Evolutionary conservation across 1,140 invertebrate genomes (phyloP), one percentile per base, ranked within the genome.

Genomic region (Nebria ingens): DNA sequence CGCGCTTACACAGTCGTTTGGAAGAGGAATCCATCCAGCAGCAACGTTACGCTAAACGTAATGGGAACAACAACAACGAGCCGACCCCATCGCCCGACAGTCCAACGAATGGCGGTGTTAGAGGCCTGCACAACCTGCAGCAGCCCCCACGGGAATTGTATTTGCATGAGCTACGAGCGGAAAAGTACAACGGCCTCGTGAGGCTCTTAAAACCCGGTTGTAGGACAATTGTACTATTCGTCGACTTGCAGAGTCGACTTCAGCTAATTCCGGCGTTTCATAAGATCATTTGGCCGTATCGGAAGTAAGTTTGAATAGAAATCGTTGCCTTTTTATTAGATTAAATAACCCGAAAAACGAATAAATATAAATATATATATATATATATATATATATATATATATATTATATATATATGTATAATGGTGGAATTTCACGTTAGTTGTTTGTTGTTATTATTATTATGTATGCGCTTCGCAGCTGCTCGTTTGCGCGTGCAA

Each of bases 171-270:
- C 75, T 98, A 53, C 75, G 92, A 42, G 89, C 89, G 13, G 93
- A 97, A 74, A 96, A 94, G 54, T 98, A 97, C 66, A 93, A 95
- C 71, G 93, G 91, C 29, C 78, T 99, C 55, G 88, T 98, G 21
- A 80, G 91, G 45, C 71, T 98, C 50, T 75, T 97, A 34, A 97
- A 97, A 68, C 95, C 96, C 0, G 96, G 96, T 0, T 97, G 93
- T 68, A 77, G 96, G 15, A 97, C 95, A 0, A 83, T 98, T 56
- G 81, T 97, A 23, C 68, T 98, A 9, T 73, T 98, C 22, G 84
- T 97, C 1, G 93, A 98, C 74, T 77, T 82, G 66, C 87, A 96
- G 67, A 89, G 85, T 56, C 87, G 92, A 56, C 76, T 87, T 55
- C 87, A 88, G 69, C 75, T 98, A 49, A 75, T 98, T 54, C 85